Evolutionary conservation across 2,113 vertebrate species (phyloP).

Genomic region (Corvus moneduloides): DNA sequence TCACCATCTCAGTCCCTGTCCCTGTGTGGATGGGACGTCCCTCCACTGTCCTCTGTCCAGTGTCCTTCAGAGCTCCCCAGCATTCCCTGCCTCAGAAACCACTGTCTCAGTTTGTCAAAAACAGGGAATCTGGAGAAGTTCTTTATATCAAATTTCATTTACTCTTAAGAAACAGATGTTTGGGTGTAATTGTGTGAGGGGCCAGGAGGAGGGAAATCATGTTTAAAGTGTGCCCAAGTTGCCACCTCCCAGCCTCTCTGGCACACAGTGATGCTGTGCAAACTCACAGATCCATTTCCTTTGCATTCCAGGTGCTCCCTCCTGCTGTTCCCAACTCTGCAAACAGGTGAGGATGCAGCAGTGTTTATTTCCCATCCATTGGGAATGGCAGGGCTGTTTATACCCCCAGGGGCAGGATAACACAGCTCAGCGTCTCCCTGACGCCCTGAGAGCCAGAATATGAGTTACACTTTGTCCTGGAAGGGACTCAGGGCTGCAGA

Average conservation of each 20-base stretch:
- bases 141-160: background rate
- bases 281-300: background rate
- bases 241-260: background rate
- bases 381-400: background rate
- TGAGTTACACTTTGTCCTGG: background rate
- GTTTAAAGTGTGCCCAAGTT: background rate
- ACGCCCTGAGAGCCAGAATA: background rate
- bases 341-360: constrained; percentile 78
- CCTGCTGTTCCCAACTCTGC: constrained; percentile 72
- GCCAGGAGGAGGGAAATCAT: background rate
- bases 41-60: background rate
- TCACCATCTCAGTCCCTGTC: rapidly evolving
- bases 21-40: background rate
- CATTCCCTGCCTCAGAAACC: background rate
- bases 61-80: background rate
- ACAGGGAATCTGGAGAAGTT: background rate
- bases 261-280: background rate
- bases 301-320: constrained; percentile 75
- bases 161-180: background rate
- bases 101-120: background rate
- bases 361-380: background rate
- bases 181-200: background rate
- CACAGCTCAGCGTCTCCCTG: background rate
- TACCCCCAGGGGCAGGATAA: background rate
- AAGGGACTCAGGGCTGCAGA: background rate